Conservation (phyloP, 2,888 invertebrate genomes). For the Mesorhabditis spiculigera region DNA sequence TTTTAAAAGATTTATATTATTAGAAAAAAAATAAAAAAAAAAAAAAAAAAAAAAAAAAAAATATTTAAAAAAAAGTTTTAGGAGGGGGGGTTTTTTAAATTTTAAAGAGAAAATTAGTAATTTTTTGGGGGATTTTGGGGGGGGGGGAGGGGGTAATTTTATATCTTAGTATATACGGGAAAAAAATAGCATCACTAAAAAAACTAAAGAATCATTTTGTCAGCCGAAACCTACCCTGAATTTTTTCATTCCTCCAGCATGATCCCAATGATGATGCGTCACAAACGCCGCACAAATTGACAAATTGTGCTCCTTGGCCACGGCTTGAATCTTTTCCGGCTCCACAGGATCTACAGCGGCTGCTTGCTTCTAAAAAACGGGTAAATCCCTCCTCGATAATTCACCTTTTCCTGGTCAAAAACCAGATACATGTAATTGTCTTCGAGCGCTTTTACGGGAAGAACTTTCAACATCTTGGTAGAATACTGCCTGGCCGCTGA, state of each 20-base stretch:
- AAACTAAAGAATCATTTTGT: no score
- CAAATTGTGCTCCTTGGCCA: constrained; percentile 18
- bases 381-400: constrained; percentile 20
- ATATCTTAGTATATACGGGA: no score
- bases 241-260: constrained; percentile 45
- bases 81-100: no score
- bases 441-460: constrained; percentile 40
- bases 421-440: constrained; percentile 49
- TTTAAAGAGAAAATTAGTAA: no score
- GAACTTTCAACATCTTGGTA: constrained; percentile 37
- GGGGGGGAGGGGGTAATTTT: no score
- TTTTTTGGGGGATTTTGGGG: no score
- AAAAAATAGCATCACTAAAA: no score
- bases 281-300: constrained; percentile 42
- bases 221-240: constrained; percentile 15
- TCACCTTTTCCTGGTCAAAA: constrained; percentile 13
- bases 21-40: no score
- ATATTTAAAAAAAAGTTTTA: no score
- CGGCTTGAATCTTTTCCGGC: constrained; percentile 28
- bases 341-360: constrained; percentile 48
- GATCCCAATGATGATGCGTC: constrained; percentile 57
- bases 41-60: no score
- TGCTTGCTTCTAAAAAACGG: constrained; percentile 11
- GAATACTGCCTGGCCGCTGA: not conserved
- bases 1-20: no score